Evolutionary conservation across 2,113 vertebrate genomes (phyloP), one percentile per base, ranked within the genome.

Genomic region (Chiloscyllium plagiosum): DNA sequence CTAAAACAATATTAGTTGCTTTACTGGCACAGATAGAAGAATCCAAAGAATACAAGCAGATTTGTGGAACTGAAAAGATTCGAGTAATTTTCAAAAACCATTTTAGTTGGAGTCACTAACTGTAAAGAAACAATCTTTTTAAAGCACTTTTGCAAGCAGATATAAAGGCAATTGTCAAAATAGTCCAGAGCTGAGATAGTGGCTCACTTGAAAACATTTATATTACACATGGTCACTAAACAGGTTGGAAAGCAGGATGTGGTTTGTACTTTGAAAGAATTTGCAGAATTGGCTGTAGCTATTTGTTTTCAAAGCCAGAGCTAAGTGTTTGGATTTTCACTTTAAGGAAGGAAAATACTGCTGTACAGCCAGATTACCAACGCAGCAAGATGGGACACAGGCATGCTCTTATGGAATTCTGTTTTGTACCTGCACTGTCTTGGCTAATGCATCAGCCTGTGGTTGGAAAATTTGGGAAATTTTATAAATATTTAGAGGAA

Each of bases 291-390:
- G 86, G 24, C 22, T 52, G 86, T 26, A 50, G 24, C 8, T 87
- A 52, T 13, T 56, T 89, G 50, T 56, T 89, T 56, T 56, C 86
- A 56, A 1, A 89, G 86, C 86, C 13, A 15, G 24, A 26, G 22
- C 50, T 89, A 50, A n/a, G 87, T 29, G 22, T 90, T 65, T 92
- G n/a, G 29, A 65, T 89, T 56, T 83, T 83, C 17, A 42, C 19
- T 52, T 89, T 92, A n/a, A 92, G 52, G n/a, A 90, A 33, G 87
- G 50, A 65, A 89, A 92, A 92, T 61, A 65, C 52, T 83, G 80
- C 20, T n/a, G 19, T 47, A 13, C 42, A 83, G 37, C 70, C 24
- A 47, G 6, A 37, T 4, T 83, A 37, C 80, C 80, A 42, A 47
- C 42, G 37, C 5, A 83, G n/a, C 17, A 20, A 83, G 4, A 83